phyloP scores from a whole-genome alignment of 2,888 invertebrate species.

The Pemphredon lugubris region DNA sequence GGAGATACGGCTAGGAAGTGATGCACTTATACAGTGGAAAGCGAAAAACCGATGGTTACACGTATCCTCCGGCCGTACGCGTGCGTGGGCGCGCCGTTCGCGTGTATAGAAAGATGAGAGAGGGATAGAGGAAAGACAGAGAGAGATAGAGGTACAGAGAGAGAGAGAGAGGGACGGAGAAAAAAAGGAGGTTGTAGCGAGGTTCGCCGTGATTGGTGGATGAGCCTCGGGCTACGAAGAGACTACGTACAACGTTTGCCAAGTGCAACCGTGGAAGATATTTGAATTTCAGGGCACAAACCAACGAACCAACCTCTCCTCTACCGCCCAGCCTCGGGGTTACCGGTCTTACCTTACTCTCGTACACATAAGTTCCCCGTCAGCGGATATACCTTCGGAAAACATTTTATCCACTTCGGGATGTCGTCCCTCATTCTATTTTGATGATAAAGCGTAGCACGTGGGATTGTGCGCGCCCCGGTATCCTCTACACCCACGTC shows the following conservation, averaged over 20 bases:
- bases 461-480: neutral
- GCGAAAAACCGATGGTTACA: neutral
- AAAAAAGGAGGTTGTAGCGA: constrained; percentile 29
- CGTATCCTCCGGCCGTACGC: neutral
- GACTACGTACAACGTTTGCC: constrained; percentile 39
- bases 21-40: constrained; percentile 15
- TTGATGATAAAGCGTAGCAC: neutral
- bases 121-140: too few relatives aligned
- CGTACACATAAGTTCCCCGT: constrained; percentile 18
- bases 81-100: constrained; percentile 8
- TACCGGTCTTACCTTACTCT: constrained; percentile 27
- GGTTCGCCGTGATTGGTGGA: constrained; percentile 52
- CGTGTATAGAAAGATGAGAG: constrained; percentile 15
- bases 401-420: constrained; percentile 35
- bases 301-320: constrained; percentile 37
- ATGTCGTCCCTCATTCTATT: neutral
- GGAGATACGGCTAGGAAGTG: neutral
- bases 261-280: constrained; percentile 47
- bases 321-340: constrained; percentile 30
- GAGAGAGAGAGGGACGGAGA: too few relatives aligned
- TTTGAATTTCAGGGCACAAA: constrained; percentile 56
- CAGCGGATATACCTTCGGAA: constrained; percentile 13
- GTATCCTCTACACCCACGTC: too few relatives aligned
- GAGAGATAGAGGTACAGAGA: too few relatives aligned
- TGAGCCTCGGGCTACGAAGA: constrained; percentile 47